Evolutionary conservation across 2,888 invertebrate species (phyloP), one percentile per base, ranked within the genome.

Genomic region (Lasioglossum malachurum): DNA sequence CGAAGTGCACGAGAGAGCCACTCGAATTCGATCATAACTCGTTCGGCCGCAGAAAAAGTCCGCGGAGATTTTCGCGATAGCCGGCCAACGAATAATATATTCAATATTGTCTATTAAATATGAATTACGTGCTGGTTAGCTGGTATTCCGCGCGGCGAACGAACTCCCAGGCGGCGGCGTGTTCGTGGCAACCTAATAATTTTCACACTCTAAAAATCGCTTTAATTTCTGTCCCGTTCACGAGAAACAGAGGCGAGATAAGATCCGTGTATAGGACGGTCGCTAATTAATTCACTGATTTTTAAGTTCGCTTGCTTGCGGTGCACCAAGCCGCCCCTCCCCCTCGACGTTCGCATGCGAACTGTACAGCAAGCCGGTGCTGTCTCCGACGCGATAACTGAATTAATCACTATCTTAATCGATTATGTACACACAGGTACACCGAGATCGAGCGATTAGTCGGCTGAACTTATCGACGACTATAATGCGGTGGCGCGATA

Each of bases 381-480:
- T 72, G 74, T 64, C 49, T 7, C 27, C 35, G n/a, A 27, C 35
- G 27, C 23, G 83, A 90, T 81, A 87, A 88, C 79, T 84, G 80
- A 87, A 90, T 90, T 87, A 90, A 88, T 83, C 88, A 49, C 53
- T 87, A 78, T 84, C 78, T 87, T 75, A 78, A 88, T 83, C 87
- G 82, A 75, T 82, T 82, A 78, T 72, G 57, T 67, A 57, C 75
- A 72, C 73, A 77, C 71, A 74, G 64, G 49, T 74, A 72, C 83
- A 19, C 31, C n/a, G 49, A 80, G 83, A 87, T 83, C 78, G 80
- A n/a, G 31, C 44, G 80, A 86, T 86, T 71, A 74, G 78, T 12
- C 71, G 77, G 53, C 64, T 67, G 57, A 72, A 73, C 67, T 71
- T 78, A 84, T 90, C 85, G 88, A 81, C 78, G 74, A 78, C 75